Evolutionary conservation across 2,888 invertebrate species (phyloP), one percentile per base, ranked within the genome.

Genomic region (Pogonocherus hispidulus): DNA sequence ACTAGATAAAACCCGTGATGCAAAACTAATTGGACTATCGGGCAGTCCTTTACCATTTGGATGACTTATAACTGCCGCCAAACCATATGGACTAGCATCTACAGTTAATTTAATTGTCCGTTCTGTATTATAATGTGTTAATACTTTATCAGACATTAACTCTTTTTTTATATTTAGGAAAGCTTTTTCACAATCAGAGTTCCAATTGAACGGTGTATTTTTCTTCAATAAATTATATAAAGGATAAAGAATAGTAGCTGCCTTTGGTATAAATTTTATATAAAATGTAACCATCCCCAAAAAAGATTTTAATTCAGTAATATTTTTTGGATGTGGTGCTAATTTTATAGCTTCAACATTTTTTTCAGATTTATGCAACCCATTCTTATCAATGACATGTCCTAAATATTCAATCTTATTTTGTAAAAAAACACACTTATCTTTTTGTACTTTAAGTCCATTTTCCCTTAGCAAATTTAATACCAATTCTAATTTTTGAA

Each of bases 181-280:
- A 27, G 3, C 8, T 5, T 5, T 8, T 5, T 27, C 8, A 27
- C 27, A 27, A 5, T 27, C 27, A 27, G 27, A 5, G 8, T 8
- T 27, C 27, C 27, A 27, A 8, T 27, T 3, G 4, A 3, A 63
- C 27, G 6, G 3, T 22, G 32, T 46, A 19, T 59, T 19, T 49
- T 65, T 63, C 27, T 63, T 37, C 20, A 68, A 16, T 59, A 64
- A 64, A 57, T 67, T 46, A 55, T 67, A 64, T 14, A 64, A 44
- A 18, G 54, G 55, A 11, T 57, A 37, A 18, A 63, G 22, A 14
- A 47, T 46, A 8, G 35, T 5, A 18, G 63, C 55, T 8, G 16
- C 22, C 37, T 68, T 68, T 52, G 8, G 18, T 3, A 65, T 22
- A 47, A 65, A 69, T 46, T 64, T 57, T n/a, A 5, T 3, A 46